Evolutionary conservation across 2,797 vertebrate species (phyloP).

Genomic region (Manis crassicaudata): DNA sequence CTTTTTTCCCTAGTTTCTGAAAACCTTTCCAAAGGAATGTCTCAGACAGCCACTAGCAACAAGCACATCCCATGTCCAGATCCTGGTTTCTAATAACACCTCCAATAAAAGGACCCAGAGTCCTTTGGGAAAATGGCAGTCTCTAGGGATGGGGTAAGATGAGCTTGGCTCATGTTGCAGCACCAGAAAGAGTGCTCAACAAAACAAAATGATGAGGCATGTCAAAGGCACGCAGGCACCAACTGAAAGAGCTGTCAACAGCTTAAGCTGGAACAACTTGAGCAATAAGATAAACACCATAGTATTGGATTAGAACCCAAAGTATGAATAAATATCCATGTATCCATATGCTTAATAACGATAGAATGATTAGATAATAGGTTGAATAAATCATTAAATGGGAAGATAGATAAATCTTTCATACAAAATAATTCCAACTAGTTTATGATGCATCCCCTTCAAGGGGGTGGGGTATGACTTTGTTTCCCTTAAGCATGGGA

Average conservation of each 20-base stretch:
- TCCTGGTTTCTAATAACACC: background rate
- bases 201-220: background rate
- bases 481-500: background rate
- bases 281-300: background rate
- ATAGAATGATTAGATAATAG: background rate
- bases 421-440: background rate
- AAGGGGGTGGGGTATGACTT: background rate
- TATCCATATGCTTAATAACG: background rate
- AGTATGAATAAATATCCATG: background rate
- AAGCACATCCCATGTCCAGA: background rate
- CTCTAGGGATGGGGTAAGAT: background rate
- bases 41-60: background rate
- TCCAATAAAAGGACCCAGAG: background rate
- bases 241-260: background rate
- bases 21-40: background rate
- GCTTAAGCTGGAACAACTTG: background rate
- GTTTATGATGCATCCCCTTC: background rate
- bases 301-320: background rate
- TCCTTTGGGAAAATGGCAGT: background rate
- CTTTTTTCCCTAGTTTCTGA: background rate
- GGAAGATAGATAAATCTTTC: background rate
- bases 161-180: background rate
- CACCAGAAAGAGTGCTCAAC: background rate
- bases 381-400: background rate
- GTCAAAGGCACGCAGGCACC: background rate